Evolutionary conservation across 1,140 invertebrate genomes (phyloP).

Genomic region (Hyles euphorbiae): DNA sequence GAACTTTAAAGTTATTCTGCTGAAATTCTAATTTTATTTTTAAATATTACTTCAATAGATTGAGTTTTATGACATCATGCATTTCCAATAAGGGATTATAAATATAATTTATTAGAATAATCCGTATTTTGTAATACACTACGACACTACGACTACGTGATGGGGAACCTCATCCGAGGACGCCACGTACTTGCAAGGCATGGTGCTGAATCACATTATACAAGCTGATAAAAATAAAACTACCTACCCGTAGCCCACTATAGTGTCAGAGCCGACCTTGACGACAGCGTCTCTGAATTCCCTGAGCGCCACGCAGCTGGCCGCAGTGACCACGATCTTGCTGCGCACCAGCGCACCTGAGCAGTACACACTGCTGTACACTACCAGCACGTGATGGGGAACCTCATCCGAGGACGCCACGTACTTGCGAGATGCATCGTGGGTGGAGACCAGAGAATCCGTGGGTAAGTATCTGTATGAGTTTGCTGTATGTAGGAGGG

Average conservation of each 20-base stretch:
- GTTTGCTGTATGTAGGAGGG: neutral
- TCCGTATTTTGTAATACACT: too few species aligned
- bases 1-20: too few species aligned
- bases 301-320: slow-evolving; percentile 26
- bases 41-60: too few species aligned
- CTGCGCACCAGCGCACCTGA: slow-evolving; percentile 36
- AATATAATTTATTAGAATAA: too few species aligned
- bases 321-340: slow-evolving; percentile 29
- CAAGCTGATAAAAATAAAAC: too few species aligned
- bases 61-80: too few species aligned
- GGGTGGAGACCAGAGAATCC: neutral
- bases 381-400: slow-evolving; percentile 35
- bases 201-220: too few species aligned
- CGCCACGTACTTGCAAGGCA: too few species aligned
- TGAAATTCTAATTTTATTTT: too few species aligned
- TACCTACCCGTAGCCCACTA: slow-evolving; percentile 28
- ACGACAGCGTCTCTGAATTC: slow-evolving; percentile 17
- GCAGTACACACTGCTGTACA: slow-evolving; percentile 33
- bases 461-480: slow-evolving; percentile 7
- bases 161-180: too few species aligned
- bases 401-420: slow-evolving; percentile 8
- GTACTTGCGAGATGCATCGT: slow-evolving; percentile 3
- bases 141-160: too few species aligned
- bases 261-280: slow-evolving; percentile 26
- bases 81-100: too few species aligned